Percentiles rank a stretch among this genome's conserved stretches.
Conservation (phyloP, 2,888 invertebrate species). For the Tromatobia lineatoria region DNA sequence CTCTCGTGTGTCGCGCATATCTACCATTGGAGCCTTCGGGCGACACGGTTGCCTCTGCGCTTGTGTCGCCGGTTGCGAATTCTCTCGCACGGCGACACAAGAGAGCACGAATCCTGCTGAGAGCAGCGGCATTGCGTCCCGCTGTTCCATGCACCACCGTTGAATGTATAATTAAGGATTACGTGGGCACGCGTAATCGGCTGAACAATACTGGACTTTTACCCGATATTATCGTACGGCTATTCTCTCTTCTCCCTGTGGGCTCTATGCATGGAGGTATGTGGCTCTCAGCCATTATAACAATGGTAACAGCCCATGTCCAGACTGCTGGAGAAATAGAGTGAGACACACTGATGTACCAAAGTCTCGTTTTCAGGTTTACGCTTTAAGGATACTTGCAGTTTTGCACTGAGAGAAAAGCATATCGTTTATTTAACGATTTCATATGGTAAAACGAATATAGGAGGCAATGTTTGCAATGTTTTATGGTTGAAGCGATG, state of each 20-base stretch:
- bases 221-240: conserved; percentile 69
- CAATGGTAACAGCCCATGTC: conserved; percentile 47
- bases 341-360: background rate
- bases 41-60: too few relatives aligned
- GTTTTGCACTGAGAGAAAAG: too few relatives aligned
- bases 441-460: too few relatives aligned
- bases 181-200: conserved; percentile 71
- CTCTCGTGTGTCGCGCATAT: conserved; percentile 28
- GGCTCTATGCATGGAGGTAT: conserved; percentile 24
- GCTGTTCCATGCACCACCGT: conserved; percentile 62
- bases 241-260: conserved; percentile 41
- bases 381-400: background rate
- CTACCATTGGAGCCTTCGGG: conserved; percentile 50
- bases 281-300: conserved; percentile 33
- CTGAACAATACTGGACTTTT: conserved; percentile 72
- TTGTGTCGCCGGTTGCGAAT: conserved; percentile 38
- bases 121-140: conserved; percentile 61
- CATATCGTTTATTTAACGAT: too few relatives aligned
- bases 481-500: too few relatives aligned
- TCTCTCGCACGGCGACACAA: conserved; percentile 18
- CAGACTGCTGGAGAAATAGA: conserved; percentile 24
- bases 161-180: conserved; percentile 74
- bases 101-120: conserved; percentile 51
- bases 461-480: too few relatives aligned
- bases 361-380: background rate